These are phyloP conservation scores for Pandion haliaetus DNA, from an alignment of 2,113 vertebrate genomes.

Conservation along the genomic window DNA sequence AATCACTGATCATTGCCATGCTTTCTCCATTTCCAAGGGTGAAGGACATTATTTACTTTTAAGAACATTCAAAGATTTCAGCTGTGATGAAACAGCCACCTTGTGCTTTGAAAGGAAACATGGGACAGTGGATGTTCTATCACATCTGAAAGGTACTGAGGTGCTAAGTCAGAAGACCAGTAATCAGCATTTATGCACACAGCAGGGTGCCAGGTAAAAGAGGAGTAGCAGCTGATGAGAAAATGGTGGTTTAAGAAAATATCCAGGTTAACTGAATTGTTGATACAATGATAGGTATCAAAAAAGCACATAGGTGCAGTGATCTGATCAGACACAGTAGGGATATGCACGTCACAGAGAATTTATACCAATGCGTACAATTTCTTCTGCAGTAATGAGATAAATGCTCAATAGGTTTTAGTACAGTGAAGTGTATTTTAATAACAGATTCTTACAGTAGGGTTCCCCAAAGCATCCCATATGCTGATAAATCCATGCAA, in stretches of 20 bases:
- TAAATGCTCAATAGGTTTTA: neutral
- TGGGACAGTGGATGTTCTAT: neutral
- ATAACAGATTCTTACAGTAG: neutral
- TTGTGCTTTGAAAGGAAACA: neutral
- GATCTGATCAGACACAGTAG: neutral
- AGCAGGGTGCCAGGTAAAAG: neutral
- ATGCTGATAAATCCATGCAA: neutral
- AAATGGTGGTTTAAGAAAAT: constrained; percentile 30
- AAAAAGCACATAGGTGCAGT: neutral
- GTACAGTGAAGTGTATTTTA: neutral
- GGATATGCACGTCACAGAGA: neutral
- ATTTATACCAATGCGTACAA: neutral
- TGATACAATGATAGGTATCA: neutral
- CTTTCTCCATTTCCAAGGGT: constrained; percentile 24
- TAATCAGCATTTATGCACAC: neutral
- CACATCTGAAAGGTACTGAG: neutral
- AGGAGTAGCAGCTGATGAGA: neutral
- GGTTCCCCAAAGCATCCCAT: neutral
- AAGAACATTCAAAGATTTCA: constrained; percentile 41
- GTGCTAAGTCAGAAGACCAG: neutral
- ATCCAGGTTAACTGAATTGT: neutral
- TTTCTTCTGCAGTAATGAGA: neutral
- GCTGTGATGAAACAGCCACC: constrained; percentile 35
- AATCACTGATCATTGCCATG: constrained; percentile 24
- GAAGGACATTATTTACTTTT: constrained; percentile 60